Evolutionary conservation across 2,797 vertebrate genomes (phyloP).

Genomic region (Acropternis orthonyx): DNA sequence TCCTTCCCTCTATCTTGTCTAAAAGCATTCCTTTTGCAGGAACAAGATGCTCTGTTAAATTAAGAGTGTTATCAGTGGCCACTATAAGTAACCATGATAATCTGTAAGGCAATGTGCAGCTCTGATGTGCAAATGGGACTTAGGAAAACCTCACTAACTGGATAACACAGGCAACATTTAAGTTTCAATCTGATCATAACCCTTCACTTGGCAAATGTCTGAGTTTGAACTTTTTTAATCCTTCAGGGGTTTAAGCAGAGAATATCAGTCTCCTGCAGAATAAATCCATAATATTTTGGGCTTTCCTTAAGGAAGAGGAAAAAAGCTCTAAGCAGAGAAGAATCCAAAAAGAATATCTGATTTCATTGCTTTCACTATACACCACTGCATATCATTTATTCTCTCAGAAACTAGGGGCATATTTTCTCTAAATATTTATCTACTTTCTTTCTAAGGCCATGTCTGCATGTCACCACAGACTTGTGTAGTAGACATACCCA

Average conservation of each 20-base stretch:
- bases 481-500: not conserved
- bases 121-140: slow-evolving; percentile 43
- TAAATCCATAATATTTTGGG: slow-evolving; percentile 33
- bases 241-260: not conserved
- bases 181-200: slow-evolving; percentile 19
- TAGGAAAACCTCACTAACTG: not conserved
- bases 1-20: not conserved
- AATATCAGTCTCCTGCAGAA: slow-evolving; percentile 10
- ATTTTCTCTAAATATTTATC: slow-evolving; percentile 30
- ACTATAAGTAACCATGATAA: not conserved
- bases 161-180: not conserved
- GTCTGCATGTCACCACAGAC: not conserved
- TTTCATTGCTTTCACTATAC: slow-evolving; percentile 13
- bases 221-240: slow-evolving; percentile 37
- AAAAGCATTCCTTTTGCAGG: not conserved
- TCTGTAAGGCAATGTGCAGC: not conserved
- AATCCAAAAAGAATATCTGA: not conserved
- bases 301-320: not conserved
- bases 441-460: not conserved
- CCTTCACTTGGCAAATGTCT: slow-evolving; percentile 46
- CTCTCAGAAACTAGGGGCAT: not conserved
- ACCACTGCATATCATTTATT: not conserved
- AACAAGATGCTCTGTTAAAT: not conserved
- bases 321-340: not conserved
- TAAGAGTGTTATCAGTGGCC: not conserved